Evolutionary conservation across 2,113 vertebrate species (phyloP).

Genomic region (Phrynosoma platyrhinos): DNA sequence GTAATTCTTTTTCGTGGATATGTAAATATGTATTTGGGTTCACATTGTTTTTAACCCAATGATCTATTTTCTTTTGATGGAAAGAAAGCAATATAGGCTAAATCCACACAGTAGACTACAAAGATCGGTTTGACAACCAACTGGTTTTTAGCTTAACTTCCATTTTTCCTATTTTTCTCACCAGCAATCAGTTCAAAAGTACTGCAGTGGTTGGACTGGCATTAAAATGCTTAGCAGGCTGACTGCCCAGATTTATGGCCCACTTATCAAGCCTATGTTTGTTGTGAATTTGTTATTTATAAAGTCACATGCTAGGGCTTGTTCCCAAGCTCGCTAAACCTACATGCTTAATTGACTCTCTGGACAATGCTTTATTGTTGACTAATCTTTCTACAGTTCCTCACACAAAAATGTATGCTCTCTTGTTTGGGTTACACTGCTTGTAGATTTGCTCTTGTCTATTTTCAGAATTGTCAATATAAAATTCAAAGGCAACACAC

Average conservation of each 20-base stretch:
- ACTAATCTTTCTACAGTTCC: conserved; percentile 75
- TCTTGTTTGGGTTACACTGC: conserved; percentile 41
- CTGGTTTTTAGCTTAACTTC: conserved; percentile 28
- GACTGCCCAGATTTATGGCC: conserved; percentile 80
- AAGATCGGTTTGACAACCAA: conserved; percentile 15
- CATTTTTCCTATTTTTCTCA: conserved; percentile 13
- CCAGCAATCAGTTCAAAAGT: conserved; percentile 51
- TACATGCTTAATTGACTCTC: conserved; percentile 79
- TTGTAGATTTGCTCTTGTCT: conserved; percentile 31
- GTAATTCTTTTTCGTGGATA: background rate
- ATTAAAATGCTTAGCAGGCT: conserved; percentile 71
- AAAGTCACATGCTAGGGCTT: conserved; percentile 82
- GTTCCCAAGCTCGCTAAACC: conserved; percentile 79
- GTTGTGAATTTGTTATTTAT: conserved; percentile 88
- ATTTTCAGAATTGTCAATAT: conserved; percentile 49
- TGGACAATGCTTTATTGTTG: conserved; percentile 78
- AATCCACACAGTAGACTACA: conserved; percentile 23
- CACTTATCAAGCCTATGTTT: conserved; percentile 84
- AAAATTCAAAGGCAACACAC: conserved; percentile 38
- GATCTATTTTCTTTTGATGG: conserved; percentile 16
- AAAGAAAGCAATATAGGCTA: conserved; percentile 26
- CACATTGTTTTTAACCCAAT: conserved; percentile 29
- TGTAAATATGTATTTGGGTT: background rate
- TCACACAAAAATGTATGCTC: conserved; percentile 62
- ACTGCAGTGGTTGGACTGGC: conserved; percentile 56